Conservation (phyloP, 2,888 invertebrate species). For the Junonia oenone region DNA sequence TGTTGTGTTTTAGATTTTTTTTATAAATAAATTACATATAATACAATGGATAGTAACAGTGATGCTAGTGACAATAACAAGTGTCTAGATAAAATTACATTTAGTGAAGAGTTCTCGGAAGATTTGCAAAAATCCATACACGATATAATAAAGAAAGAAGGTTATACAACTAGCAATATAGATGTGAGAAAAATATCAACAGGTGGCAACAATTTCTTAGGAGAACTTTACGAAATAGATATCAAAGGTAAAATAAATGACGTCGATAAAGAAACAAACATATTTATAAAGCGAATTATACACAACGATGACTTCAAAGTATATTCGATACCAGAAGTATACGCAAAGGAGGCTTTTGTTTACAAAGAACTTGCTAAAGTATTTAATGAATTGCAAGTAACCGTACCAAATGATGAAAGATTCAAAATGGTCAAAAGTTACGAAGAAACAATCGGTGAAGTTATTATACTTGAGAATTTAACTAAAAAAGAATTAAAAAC, state of each 20-base stretch:
- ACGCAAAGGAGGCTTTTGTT: constrained; percentile 42
- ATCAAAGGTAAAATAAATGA: constrained; percentile 36
- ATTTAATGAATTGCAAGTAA: constrained; percentile 41
- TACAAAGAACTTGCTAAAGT: constrained; percentile 45
- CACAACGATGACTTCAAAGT: constrained; percentile 35
- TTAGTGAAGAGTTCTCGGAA: constrained; percentile 17
- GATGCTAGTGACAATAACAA: constrained; percentile 9
- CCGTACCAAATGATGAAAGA: constrained; percentile 41
- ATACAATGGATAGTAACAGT: constrained; percentile 8
- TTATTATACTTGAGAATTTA: constrained; percentile 50
- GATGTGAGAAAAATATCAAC: constrained; percentile 34
- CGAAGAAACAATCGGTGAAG: constrained; percentile 37
- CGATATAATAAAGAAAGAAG: constrained; percentile 34
- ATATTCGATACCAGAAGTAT: constrained; percentile 40
- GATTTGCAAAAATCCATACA: constrained; percentile 23
- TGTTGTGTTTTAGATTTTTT: no score
- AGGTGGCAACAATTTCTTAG: constrained; percentile 44
- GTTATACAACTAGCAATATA: constrained; percentile 33
- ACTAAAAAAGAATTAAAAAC: constrained; percentile 41
- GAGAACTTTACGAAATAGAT: constrained; percentile 41
- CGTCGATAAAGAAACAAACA: constrained; percentile 36
- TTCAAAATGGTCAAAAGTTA: constrained; percentile 42
- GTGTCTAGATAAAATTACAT: background rate
- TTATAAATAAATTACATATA: no score
- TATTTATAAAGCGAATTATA: constrained; percentile 51